These are phyloP conservation scores for Melanostoma scalare DNA, from an alignment of 2,888 invertebrate genomes.

Conservation along the genomic window DNA sequence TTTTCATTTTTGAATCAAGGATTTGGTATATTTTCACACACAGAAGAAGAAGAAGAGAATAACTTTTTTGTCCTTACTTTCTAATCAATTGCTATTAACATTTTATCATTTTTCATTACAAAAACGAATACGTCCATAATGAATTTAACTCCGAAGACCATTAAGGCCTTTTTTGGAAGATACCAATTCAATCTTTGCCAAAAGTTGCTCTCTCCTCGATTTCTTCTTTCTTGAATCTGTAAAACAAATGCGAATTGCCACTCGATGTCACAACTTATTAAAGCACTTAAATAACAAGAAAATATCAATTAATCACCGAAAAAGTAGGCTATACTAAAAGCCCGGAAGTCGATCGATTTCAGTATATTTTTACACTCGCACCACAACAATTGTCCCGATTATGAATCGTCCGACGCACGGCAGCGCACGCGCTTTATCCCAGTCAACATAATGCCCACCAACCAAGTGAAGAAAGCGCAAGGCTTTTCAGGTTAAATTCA, in stretches of 20 bases:
- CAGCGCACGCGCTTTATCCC: slow-evolving; percentile 48
- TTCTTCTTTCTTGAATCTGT: not conserved
- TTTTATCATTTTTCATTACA: too few relatives aligned
- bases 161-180: too few relatives aligned
- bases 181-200: too few relatives aligned
- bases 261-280: slow-evolving; percentile 29
- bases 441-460: slow-evolving; percentile 27
- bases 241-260: slow-evolving; percentile 17
- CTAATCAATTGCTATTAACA: too few relatives aligned
- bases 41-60: too few relatives aligned
- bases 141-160: too few relatives aligned
- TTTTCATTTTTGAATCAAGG: too few relatives aligned
- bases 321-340: slow-evolving; percentile 59
- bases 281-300: slow-evolving; percentile 39
- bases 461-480: slow-evolving; percentile 34
- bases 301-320: slow-evolving; percentile 55
- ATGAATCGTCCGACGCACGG: slow-evolving; percentile 4
- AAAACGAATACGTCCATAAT: too few relatives aligned
- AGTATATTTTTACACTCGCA: slow-evolving; percentile 60
- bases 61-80: too few relatives aligned
- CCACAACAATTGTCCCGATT: slow-evolving; percentile 52
- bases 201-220: too few relatives aligned
- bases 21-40: too few relatives aligned
- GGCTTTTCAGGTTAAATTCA: not conserved
- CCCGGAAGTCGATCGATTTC: slow-evolving; percentile 74